Conservation (phyloP, 1,140 invertebrate species). For the Radopholus similis region DNA sequence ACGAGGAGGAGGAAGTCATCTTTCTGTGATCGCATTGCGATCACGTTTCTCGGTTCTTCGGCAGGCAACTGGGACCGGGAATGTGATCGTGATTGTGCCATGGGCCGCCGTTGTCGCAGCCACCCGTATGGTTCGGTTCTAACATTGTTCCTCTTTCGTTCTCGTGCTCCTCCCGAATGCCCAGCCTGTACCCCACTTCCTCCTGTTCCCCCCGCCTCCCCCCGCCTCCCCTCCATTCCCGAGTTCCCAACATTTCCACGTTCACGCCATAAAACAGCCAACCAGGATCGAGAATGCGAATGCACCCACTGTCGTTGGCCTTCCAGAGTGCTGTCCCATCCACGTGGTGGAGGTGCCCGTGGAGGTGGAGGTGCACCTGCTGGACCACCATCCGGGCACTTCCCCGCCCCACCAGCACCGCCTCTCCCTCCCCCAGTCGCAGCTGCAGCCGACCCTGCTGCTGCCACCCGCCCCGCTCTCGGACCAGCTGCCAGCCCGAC, state of each 20-base stretch:
- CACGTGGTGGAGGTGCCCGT: slow-evolving; percentile 11
- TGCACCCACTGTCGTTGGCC: not conserved
- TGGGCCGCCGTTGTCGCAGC: too few species aligned
- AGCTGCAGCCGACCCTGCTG: not conserved
- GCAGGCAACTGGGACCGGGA: too few species aligned
- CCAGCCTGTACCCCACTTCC: too few species aligned
- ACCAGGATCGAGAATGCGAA: not conserved
- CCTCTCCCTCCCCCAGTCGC: not conserved
- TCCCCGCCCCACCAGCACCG: not conserved
- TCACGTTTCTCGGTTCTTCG: not conserved
- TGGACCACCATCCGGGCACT: not conserved
- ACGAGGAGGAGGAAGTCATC: not conserved
- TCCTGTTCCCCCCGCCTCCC: too few species aligned
- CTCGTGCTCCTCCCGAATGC: too few species aligned
- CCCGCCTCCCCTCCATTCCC: not conserved
- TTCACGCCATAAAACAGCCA: not conserved
- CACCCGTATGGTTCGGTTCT: too few species aligned
- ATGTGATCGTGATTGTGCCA: too few species aligned
- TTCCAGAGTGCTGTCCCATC: not conserved
- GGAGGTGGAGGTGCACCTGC: slow-evolving; percentile 6
- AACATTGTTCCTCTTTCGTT: too few species aligned
- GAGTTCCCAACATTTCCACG: not conserved
- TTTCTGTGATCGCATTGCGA: not conserved
- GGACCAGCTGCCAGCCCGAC: not conserved
- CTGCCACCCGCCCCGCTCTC: not conserved